Conservation (phyloP, 2,797 vertebrate species). For the Pseudochirops cupreus region DNA sequence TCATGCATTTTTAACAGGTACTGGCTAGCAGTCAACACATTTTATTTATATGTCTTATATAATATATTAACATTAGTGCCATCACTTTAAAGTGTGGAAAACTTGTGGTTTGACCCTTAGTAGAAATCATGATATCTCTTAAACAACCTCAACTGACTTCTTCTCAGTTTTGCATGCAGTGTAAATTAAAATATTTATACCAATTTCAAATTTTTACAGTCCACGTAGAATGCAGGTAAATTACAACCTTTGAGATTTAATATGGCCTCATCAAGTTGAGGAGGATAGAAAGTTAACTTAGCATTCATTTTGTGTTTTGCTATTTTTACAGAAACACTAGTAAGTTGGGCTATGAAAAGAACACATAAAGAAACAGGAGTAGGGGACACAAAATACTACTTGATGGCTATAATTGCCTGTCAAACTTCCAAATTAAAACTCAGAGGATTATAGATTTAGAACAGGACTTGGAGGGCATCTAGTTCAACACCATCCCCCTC, state of each 20-base stretch:
- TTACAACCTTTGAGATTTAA: conserved; percentile 75
- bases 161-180: background rate
- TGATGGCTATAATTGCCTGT: background rate
- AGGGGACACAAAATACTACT: background rate
- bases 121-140: background rate
- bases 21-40: background rate
- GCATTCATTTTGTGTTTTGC: conserved; percentile 72
- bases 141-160: background rate
- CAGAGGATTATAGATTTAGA: background rate
- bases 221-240: conserved; percentile 59
- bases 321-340: conserved; percentile 49
- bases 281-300: conserved; percentile 80
- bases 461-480: background rate
- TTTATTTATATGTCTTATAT: background rate
- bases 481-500: background rate
- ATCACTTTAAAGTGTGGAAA: conserved; percentile 9
- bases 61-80: background rate
- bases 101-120: conserved; percentile 6
- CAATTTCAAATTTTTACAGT: conserved; percentile 50
- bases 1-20: background rate
- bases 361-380: background rate
- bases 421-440: background rate
- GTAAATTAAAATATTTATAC: background rate
- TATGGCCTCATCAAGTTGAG: conserved; percentile 75
- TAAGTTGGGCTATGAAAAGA: conserved; percentile 61